Evolutionary conservation across 2,888 invertebrate genomes (phyloP).

Genomic region (Pasiphila rectangulata): DNA sequence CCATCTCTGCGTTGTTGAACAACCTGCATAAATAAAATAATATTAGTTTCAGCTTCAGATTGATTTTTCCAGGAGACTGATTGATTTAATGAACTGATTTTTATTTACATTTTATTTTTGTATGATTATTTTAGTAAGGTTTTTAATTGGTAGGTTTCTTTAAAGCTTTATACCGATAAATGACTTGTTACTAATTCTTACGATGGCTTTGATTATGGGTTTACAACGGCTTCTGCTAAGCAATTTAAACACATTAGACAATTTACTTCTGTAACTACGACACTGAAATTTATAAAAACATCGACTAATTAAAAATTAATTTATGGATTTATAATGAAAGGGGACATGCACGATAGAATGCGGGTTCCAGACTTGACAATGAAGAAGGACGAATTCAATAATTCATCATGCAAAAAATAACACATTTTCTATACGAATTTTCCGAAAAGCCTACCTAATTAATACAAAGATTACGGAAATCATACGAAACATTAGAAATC

Average conservation of each 20-base stretch:
- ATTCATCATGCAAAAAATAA: constrained; percentile 37
- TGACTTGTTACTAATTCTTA: constrained; percentile 41
- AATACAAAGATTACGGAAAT: constrained; percentile 42
- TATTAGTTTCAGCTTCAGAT: neutral
- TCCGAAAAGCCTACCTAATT: constrained; percentile 36
- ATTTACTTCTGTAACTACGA: constrained; percentile 38
- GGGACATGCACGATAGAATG: constrained; percentile 63
- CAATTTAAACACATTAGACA: constrained; percentile 29
- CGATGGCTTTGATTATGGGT: constrained; percentile 37
- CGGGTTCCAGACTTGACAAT: constrained; percentile 55
- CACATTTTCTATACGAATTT: constrained; percentile 37
- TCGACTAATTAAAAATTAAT: constrained; percentile 49
- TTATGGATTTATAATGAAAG: constrained; percentile 48
- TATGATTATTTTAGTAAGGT: neutral
- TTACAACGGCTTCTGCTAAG: constrained; percentile 43
- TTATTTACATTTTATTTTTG: constrained; percentile 3
- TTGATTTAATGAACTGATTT: neutral
- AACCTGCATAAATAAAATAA: constrained; percentile 50
- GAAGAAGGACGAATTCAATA: constrained; percentile 51
- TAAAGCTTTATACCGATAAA: constrained; percentile 46
- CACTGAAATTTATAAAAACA: constrained; percentile 41
- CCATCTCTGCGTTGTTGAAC: constrained; percentile 72
- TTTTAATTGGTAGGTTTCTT: constrained; percentile 1
- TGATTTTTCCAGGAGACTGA: neutral
- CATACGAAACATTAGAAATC: constrained; percentile 52